phyloP scores from a whole-genome alignment of 2,797 vertebrate species.

The Propithecus perrieri region DNA sequence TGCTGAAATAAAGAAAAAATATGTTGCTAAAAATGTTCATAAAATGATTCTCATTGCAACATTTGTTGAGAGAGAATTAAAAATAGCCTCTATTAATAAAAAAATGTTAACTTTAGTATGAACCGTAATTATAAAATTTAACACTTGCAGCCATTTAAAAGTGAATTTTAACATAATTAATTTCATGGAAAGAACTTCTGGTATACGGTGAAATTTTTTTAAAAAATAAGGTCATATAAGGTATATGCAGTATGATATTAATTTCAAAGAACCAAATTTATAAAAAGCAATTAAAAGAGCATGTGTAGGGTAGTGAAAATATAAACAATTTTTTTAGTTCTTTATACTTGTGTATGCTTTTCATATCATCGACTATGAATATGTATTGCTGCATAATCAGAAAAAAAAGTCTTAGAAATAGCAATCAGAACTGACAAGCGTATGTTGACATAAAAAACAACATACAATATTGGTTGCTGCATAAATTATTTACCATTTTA shows the following conservation, averaged over 20 bases:
- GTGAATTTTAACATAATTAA: neutral
- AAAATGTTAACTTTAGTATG: neutral
- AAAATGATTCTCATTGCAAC: neutral
- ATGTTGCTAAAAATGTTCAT: neutral
- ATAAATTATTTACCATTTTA: constrained; percentile 2
- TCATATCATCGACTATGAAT: neutral
- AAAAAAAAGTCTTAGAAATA: neutral
- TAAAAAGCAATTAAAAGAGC: neutral
- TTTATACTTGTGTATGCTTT: neutral
- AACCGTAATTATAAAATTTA: neutral
- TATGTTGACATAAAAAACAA: neutral
- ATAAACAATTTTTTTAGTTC: neutral
- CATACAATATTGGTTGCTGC: neutral
- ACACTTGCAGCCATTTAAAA: neutral
- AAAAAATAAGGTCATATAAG: neutral
- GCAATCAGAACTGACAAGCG: neutral
- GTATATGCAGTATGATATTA: neutral
- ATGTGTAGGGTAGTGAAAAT: neutral
- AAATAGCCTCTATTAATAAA: neutral
- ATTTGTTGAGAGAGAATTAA: neutral
- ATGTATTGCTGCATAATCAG: neutral
- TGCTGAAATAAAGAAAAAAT: neutral
- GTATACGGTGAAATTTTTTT: neutral
- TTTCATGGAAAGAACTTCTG: neutral
- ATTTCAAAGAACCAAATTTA: neutral